These are phyloP conservation scores for Diarsia rubi DNA, from an alignment of 2,888 invertebrate species.

Conservation along the genomic window DNA sequence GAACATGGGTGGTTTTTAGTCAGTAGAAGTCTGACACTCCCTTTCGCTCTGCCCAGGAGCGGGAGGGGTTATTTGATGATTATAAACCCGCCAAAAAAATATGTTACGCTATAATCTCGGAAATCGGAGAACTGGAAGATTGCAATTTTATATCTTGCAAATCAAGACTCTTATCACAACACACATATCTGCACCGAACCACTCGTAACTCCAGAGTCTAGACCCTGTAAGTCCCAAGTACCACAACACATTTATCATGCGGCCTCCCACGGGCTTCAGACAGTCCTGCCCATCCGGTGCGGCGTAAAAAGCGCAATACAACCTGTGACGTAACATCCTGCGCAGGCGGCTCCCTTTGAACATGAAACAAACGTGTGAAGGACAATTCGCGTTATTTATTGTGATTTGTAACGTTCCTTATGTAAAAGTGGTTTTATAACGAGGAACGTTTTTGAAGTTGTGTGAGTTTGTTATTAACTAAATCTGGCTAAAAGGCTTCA, in stretches of 20 bases:
- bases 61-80: no score
- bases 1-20: no score
- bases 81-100: no score
- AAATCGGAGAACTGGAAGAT: not conserved
- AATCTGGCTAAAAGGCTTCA: no score
- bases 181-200: not conserved
- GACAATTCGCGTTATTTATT: conserved; percentile 42
- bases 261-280: conserved; percentile 46
- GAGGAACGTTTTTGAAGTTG: not conserved
- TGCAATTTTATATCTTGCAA: not conserved
- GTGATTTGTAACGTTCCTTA: conserved; percentile 24
- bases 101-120: not conserved
- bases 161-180: conserved; percentile 22
- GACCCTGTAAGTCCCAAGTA: not conserved
- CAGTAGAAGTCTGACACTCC: no score
- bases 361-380: conserved; percentile 31
- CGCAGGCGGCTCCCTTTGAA: conserved; percentile 53
- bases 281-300: conserved; percentile 55
- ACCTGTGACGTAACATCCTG: conserved; percentile 58
- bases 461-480: not conserved
- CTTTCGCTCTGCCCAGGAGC: no score
- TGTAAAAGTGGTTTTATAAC: conserved; percentile 2
- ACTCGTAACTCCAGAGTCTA: conserved; percentile 8
- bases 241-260: conserved; percentile 34
- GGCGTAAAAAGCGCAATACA: conserved; percentile 57